Percentiles rank a stretch among this genome's conserved stretches.
These are phyloP conservation scores for Agriopis leucophaearia DNA, from an alignment of 2,888 invertebrate species.

Conservation along the genomic window DNA sequence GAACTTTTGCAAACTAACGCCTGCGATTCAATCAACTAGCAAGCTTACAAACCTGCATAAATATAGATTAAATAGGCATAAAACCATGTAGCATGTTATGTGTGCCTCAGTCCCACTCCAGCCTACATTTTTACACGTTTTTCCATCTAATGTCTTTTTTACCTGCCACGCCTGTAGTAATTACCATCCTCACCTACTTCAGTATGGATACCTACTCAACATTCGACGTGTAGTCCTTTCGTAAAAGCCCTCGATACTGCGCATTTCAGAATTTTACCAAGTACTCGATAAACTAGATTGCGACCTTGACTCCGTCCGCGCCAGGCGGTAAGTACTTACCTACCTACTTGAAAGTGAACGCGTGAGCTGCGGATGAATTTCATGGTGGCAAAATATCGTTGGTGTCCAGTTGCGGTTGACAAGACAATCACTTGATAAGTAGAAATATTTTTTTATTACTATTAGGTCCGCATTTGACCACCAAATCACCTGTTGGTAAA, in stretches of 20 bases:
- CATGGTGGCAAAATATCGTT: slow-evolving; percentile 37
- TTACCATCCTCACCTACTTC: neutral
- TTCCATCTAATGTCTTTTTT: neutral
- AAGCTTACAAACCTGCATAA: too few species aligned
- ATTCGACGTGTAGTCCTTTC: slow-evolving; percentile 17
- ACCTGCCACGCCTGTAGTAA: neutral
- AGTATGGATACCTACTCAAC: neutral
- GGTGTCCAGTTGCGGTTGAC: slow-evolving; percentile 36
- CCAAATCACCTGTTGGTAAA: too few species aligned
- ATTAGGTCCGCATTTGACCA: too few species aligned
- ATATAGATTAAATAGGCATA: too few species aligned
- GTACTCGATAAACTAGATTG: slow-evolving; percentile 18
- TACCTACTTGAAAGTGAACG: slow-evolving; percentile 59
- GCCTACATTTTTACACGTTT: neutral
- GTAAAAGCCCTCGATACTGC: slow-evolving; percentile 17
- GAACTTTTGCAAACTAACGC: too few species aligned
- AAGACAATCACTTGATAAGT: slow-evolving; percentile 9
- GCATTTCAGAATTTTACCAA: slow-evolving; percentile 9
- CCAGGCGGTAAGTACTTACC: slow-evolving; percentile 39
- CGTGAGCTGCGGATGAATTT: slow-evolving; percentile 35
- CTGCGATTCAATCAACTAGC: too few species aligned
- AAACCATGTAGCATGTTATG: too few species aligned
- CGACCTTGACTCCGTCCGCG: slow-evolving; percentile 58
- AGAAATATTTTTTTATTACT: too few species aligned
- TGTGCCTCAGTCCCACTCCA: too few species aligned